Base-by-base conservation (phyloP, 2,888 invertebrate species). In the Chaetogeoica ovagalla region DNA sequence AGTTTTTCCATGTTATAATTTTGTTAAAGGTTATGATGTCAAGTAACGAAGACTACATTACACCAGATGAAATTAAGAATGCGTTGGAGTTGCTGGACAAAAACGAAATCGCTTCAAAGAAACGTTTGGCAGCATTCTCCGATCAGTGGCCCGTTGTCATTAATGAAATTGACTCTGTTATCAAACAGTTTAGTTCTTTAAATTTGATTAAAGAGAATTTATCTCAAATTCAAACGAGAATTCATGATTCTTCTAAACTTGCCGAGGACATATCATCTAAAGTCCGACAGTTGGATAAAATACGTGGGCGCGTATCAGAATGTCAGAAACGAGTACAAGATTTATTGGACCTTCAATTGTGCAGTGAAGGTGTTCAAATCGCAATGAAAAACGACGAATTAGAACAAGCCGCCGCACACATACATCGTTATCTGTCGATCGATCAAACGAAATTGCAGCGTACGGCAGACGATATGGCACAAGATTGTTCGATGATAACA, bases 191-290 rank as follows among this genome's bases (percentile, higher is more conserved):
- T 23, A 23, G 55, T 23, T 43, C 63, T 15, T 63, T 79, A 23
- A 63, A 63, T 6, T 55, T 57, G 11, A 7, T 79, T 15, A 55
- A 71, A 71, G 63, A 57, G 23, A 79, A 79, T 15, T 63, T 79
- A 11, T 57, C 39, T 19, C 79, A 79, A 43, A 71, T 79, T 13
- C 70, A 71, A 71, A 79, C 37, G 5, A 71, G 79, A 63, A 79
- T 79, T 57, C 63, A 65, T n/a, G 79, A 79, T 63, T 79, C 98
- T 0, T 95, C 97, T 9, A 89, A 90, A 43, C 88, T 97, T 71
- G 97, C 97, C 0, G 94, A 95, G 85, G 95, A 94, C 86, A 98
- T 99, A 77, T 97, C 96, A 85, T 94, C 94, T 39, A 98, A 97
- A 91, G 98, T 98, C 21, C 90, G 97, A 15, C 93, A 95, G 82